These are phyloP conservation scores for Lagria hirta DNA, from an alignment of 2,888 invertebrate genomes.

Conservation along the genomic window DNA sequence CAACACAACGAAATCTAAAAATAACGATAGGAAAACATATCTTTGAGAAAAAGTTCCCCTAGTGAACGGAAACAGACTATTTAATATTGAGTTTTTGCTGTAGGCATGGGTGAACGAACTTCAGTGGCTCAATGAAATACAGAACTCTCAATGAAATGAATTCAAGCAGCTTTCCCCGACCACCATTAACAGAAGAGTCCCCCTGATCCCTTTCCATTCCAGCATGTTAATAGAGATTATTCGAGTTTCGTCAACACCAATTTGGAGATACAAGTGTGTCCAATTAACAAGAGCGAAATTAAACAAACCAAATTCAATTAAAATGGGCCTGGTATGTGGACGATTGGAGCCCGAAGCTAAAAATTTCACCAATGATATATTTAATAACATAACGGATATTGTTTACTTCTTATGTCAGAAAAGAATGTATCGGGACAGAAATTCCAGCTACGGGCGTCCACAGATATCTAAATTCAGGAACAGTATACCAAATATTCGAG, in stretches of 20 bases:
- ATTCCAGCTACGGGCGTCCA: slow-evolving; percentile 4
- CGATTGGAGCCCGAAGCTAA: slow-evolving; percentile 8
- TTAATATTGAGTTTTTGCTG: slow-evolving; percentile 47
- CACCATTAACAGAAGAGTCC: slow-evolving; percentile 9
- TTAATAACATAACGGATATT: slow-evolving; percentile 23
- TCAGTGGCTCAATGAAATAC: slow-evolving; percentile 39
- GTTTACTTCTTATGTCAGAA: slow-evolving; percentile 20
- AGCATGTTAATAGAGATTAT: background rate
- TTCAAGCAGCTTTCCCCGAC: slow-evolving; percentile 28
- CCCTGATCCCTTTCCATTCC: slow-evolving; percentile 5
- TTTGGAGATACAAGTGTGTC: slow-evolving; percentile 2
- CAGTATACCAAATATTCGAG: no score
- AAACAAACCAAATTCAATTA: slow-evolving; percentile 9
- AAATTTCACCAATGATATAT: slow-evolving; percentile 22
- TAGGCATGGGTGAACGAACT: slow-evolving; percentile 45
- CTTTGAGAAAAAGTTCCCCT: slow-evolving; percentile 44
- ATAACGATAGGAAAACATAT: slow-evolving; percentile 35
- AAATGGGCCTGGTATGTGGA: slow-evolving; percentile 9
- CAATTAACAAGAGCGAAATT: slow-evolving; percentile 9
- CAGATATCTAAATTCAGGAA: no score
- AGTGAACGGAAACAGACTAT: slow-evolving; percentile 45
- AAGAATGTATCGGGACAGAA: slow-evolving; percentile 20
- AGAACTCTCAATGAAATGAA: slow-evolving; percentile 37
- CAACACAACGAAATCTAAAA: slow-evolving; percentile 33
- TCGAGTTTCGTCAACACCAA: slow-evolving; percentile 2